A percentile compares a stretch with the other conserved stretches of the same genome.
phyloP scores from a whole-genome alignment of 1,140 invertebrate species.

The Caenorhabditis brenneri region DNA sequence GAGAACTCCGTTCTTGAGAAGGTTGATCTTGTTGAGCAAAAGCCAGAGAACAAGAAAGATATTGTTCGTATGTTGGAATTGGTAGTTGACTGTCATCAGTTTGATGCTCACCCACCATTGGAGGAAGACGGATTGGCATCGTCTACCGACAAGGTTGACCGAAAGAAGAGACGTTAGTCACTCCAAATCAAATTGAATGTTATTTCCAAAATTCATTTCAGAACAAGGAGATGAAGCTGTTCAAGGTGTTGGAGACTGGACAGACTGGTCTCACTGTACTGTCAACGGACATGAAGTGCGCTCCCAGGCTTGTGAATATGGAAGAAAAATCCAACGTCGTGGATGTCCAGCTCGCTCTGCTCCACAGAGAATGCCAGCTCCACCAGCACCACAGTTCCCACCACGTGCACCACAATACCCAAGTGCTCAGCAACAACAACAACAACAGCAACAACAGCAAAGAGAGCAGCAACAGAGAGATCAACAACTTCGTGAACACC shows the following conservation, averaged over 20 bases:
- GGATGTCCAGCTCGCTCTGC: constrained; percentile 56
- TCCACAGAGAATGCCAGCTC: constrained; percentile 41
- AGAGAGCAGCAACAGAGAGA: constrained; percentile 43
- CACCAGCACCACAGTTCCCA: constrained; percentile 46
- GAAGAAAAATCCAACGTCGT: constrained; percentile 59
- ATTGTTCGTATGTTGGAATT: constrained; percentile 58
- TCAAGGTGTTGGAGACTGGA: constrained; percentile 55
- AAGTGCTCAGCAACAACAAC: constrained; percentile 14
- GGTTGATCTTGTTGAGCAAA: constrained; percentile 53
- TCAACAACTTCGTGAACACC: constrained; percentile 36
- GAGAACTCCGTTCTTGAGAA: constrained; percentile 55
- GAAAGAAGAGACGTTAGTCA: constrained; percentile 60
- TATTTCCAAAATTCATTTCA: constrained; percentile 4
- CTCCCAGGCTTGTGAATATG: constrained; percentile 58
- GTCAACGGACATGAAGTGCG: constrained; percentile 48
- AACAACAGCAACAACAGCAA: constrained; percentile 2
- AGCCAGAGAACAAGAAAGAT: constrained; percentile 56
- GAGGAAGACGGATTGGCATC: constrained; percentile 56
- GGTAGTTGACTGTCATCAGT: constrained; percentile 56
- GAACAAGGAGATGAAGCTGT: constrained; percentile 51
- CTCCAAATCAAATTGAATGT: neutral
- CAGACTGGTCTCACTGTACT: constrained; percentile 51
- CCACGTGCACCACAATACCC: constrained; percentile 37
- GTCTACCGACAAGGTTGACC: constrained; percentile 58
- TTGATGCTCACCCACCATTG: constrained; percentile 59